Conservation (phyloP, 2,797 vertebrate genomes). For the Agapornis canus region DNA sequence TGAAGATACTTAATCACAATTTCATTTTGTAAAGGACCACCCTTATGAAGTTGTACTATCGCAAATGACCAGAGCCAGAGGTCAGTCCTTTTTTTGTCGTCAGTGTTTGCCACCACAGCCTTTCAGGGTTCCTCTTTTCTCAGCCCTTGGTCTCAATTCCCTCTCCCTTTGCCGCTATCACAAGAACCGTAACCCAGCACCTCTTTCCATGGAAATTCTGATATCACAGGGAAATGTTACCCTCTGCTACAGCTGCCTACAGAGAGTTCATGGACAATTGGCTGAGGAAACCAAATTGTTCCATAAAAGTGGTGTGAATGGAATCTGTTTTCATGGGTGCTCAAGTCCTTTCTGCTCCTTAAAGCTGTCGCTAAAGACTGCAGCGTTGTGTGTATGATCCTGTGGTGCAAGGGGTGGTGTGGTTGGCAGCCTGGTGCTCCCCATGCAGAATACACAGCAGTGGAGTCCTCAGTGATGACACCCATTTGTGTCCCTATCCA, state of each 20-base stretch:
- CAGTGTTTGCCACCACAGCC: not conserved
- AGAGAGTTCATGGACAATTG: not conserved
- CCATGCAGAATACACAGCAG: not conserved
- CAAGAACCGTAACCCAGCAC: not conserved
- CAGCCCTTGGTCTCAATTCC: not conserved
- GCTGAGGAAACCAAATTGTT: not conserved
- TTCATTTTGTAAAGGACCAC: not conserved
- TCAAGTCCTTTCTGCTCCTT: not conserved
- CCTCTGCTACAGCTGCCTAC: not conserved
- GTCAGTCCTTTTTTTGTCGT: not conserved
- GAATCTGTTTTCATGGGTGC: not conserved
- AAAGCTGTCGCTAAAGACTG: not conserved
- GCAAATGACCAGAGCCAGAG: not conserved
- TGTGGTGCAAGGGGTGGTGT: not conserved
- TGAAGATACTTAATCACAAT: not conserved
- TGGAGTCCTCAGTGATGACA: not conserved
- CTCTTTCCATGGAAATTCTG: constrained; percentile 39
- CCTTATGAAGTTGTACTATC: not conserved
- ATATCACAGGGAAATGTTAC: not conserved
- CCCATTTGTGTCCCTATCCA: not conserved
- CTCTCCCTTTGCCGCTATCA: not conserved
- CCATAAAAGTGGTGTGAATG: not conserved
- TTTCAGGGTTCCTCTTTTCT: not conserved
- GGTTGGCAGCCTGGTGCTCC: not conserved
- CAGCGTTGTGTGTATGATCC: not conserved